These are phyloP conservation scores for Zonotrichia leucophrys DNA, from an alignment of 2,113 vertebrate species.

Conservation along the genomic window DNA sequence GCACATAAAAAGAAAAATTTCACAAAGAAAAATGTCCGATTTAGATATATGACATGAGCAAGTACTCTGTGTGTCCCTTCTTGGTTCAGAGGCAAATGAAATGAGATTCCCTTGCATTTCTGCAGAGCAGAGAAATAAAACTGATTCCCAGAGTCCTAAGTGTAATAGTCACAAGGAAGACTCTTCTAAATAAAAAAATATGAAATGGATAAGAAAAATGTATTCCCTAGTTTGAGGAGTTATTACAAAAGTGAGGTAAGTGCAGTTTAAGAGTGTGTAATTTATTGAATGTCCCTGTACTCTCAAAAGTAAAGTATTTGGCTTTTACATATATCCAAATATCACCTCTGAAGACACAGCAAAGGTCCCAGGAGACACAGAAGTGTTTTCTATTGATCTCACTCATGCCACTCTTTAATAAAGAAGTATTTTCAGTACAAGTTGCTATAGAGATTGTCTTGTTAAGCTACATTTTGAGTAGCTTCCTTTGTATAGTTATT, in stretches of 20 bases:
- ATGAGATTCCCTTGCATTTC: background rate
- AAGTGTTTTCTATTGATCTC: background rate
- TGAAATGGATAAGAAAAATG: background rate
- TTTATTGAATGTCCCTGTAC: background rate
- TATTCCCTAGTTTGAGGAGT: background rate
- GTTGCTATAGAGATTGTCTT: background rate
- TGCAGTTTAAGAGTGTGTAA: background rate
- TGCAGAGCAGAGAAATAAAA: background rate
- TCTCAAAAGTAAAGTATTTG: background rate
- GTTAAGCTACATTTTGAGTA: background rate
- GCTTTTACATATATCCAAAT: background rate
- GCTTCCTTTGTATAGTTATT: background rate
- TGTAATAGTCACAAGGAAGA: background rate
- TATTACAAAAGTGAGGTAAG: background rate
- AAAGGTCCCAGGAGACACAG: background rate
- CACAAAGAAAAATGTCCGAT: background rate
- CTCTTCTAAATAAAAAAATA: background rate
- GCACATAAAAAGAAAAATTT: background rate
- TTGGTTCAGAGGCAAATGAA: background rate
- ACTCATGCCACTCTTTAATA: background rate
- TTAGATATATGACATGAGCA: background rate
- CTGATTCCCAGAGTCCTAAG: background rate
- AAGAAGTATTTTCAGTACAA: background rate
- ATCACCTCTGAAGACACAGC: background rate
- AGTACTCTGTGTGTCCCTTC: background rate